phyloP scores from a whole-genome alignment of 2,797 vertebrate species.

The Anabacerthia variegaticeps region DNA sequence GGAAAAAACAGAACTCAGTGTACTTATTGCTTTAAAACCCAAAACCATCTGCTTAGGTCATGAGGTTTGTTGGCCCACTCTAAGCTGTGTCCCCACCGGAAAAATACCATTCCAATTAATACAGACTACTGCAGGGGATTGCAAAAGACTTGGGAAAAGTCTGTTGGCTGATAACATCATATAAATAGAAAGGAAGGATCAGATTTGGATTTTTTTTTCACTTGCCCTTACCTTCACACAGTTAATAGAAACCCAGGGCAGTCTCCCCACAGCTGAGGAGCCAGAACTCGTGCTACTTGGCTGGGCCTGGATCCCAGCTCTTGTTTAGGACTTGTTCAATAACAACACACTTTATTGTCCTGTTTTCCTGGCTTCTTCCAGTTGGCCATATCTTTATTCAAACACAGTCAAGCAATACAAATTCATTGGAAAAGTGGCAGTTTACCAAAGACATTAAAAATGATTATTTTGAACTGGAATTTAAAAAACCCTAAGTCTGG shows the following conservation, averaged over 20 bases:
- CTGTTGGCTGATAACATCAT: background rate
- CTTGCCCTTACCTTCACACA: background rate
- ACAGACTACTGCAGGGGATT: background rate
- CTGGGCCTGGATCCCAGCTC: background rate
- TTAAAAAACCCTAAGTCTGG: background rate
- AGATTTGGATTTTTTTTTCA: background rate
- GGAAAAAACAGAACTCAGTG: slow-evolving; percentile 4
- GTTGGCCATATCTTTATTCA: slow-evolving; percentile 23
- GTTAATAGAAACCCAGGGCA: background rate
- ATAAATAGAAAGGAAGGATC: background rate
- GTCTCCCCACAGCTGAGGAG: background rate
- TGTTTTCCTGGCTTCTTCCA: slow-evolving; percentile 14
- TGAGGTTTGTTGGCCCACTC: slow-evolving; percentile 16
- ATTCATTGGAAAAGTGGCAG: slow-evolving; percentile 13
- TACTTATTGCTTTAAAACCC: slow-evolving; percentile 8
- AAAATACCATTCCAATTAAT: background rate
- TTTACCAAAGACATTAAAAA: slow-evolving; percentile 26
- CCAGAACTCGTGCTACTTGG: background rate
- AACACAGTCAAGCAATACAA: slow-evolving; percentile 14
- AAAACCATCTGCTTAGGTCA: slow-evolving; percentile 45
- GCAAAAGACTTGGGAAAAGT: background rate
- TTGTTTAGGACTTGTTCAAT: background rate
- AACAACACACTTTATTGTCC: background rate
- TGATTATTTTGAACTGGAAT: background rate
- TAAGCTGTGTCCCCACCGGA: background rate